phyloP scores from a whole-genome alignment of 53 echinoderm and acorn worm genomes.

The Henricia sp. region DNA sequence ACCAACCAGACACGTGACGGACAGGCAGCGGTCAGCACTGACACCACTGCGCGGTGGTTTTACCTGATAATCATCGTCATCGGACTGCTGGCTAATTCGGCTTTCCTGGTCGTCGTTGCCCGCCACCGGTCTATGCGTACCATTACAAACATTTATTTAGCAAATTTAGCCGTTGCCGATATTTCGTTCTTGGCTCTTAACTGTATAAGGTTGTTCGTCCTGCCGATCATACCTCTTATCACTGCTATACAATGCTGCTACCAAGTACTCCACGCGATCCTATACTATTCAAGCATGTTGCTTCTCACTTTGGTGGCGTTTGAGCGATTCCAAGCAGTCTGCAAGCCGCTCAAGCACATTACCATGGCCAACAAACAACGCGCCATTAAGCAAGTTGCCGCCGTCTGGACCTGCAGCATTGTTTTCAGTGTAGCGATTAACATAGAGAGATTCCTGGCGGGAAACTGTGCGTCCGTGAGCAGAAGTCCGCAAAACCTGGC shows the following conservation, averaged over 20 bases:
- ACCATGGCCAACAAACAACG: neutral
- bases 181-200: neutral
- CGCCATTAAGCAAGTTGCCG: neutral
- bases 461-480: neutral
- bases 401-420: neutral
- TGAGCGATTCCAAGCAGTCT: neutral
- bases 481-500: neutral
- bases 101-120: neutral
- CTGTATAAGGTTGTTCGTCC: too few species aligned
- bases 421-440: neutral
- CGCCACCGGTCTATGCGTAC: constrained; percentile 6
- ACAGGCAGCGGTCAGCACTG: too few species aligned
- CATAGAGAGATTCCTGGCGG: neutral
- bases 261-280: neutral
- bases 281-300: neutral
- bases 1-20: too few species aligned
- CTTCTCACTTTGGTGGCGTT: neutral
- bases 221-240: neutral
- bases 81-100: neutral
- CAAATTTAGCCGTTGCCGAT: constrained; percentile 16
- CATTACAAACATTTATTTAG: constrained; percentile 3
- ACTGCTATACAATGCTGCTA: neutral
- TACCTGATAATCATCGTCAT: too few species aligned
- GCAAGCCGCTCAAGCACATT: neutral
- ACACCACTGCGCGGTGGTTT: too few species aligned